Conservation (phyloP, 2,888 invertebrate genomes). For the Cerastis rubricosa region DNA sequence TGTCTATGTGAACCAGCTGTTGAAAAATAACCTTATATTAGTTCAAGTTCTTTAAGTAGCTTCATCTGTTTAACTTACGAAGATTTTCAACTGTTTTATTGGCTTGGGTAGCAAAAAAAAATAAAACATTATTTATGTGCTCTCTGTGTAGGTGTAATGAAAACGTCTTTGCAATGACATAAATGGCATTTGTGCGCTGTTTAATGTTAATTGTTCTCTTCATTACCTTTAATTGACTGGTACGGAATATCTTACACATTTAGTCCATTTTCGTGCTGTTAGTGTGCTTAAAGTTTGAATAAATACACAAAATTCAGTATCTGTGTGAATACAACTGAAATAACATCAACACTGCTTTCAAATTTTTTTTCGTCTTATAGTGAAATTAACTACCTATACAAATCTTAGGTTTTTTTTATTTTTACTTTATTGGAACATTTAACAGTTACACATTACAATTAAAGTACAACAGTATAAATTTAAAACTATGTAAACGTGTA, state of each 20-base stretch:
- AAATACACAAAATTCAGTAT: too few relatives aligned
- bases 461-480: too few relatives aligned
- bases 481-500: too few relatives aligned
- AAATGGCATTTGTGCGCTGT: neutral
- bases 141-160: neutral
- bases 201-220: neutral
- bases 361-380: too few relatives aligned
- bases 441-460: too few relatives aligned
- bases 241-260: neutral
- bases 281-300: too few relatives aligned
- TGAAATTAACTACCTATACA: too few relatives aligned
- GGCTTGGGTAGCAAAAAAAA: neutral
- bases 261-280: too few relatives aligned
- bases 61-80: neutral
- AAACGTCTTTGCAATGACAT: neutral
- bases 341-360: too few relatives aligned
- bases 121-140: neutral
- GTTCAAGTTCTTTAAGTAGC: neutral
- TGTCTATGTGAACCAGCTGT: slow-evolving; percentile 95
- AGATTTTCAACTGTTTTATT: neutral
- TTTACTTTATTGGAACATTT: too few relatives aligned
- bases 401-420: too few relatives aligned
- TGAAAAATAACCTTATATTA: neutral
- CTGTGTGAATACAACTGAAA: too few relatives aligned
- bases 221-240: neutral